Evolutionary conservation across 2,797 vertebrate genomes (phyloP), one percentile per base, ranked within the genome.

Genomic region (Limosa lapponica): DNA sequence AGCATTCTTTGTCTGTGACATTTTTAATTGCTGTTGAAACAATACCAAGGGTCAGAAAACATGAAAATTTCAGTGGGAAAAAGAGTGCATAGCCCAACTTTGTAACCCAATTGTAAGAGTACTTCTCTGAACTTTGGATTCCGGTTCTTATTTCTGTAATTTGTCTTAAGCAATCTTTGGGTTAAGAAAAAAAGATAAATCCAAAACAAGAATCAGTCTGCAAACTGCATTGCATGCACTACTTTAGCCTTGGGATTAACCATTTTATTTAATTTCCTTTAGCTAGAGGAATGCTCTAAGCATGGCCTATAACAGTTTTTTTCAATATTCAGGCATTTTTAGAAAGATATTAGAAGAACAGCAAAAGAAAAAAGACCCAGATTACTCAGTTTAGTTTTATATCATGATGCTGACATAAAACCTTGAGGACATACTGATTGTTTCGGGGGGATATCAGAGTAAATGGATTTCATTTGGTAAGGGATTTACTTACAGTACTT

Each of bases 391-490:
- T 96, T 81, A 96, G 52, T 7, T 54, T 64, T 89, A 17, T 43
- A 79, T 94, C 62, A 52, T 71, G 74, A 70, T 93, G n/a, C 10
- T 73, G 74, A 78, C 43, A 77, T 57, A 95, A 96, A 94, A 77
- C 46, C 58, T 66, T 72, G 93, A 74, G 28, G 28, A 59, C 39
- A 67, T 93, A 93, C 70, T 94, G 89, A 95, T 95, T 87, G 61
- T 85, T 89, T 77, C 81, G 69, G 80, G 69, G 41, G 57, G 64
- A 96, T 70, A 93, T 81, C 44, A 91, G 87, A 93, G 34, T 25
- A 89, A 96, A 88, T 61, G 3, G 52, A 91, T 95, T 96, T 95
- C 8, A 83, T 93, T 94, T 90, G 32, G 11, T 62, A 79, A 93
- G 15, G 14, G 43, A 58, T 95, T 95, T 95, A 49, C 34, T 93